These are phyloP conservation scores for Macrotus californicus DNA, from an alignment of 2,113 vertebrate genomes.

Conservation along the genomic window DNA sequence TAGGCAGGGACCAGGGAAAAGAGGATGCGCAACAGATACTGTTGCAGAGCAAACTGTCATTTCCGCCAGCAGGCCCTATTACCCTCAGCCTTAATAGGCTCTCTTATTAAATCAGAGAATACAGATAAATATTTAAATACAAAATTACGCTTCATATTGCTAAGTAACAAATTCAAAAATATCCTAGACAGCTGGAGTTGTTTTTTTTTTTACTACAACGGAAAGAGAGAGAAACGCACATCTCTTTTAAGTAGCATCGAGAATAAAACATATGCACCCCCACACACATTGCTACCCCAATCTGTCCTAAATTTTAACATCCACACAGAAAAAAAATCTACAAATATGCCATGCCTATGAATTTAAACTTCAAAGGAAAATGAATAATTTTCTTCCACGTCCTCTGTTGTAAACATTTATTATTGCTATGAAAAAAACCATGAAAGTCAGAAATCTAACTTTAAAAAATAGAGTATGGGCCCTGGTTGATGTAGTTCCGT, in stretches of 20 bases:
- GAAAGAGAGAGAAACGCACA: neutral
- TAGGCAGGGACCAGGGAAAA: neutral
- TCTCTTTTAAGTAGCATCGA: neutral
- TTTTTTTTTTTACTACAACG: neutral
- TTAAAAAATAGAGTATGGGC: neutral
- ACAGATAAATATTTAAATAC: slow-evolving; percentile 50
- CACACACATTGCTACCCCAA: neutral
- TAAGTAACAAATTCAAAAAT: slow-evolving; percentile 57
- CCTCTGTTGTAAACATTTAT: slow-evolving; percentile 2
- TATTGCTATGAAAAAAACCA: slow-evolving; percentile 1
- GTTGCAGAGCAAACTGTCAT: neutral
- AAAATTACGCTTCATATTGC: slow-evolving; percentile 47
- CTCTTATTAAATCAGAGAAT: slow-evolving; percentile 51
- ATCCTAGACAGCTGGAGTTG: neutral
- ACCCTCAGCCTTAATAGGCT: neutral
- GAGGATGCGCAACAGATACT: neutral
- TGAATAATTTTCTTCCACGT: neutral
- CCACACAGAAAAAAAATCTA: neutral
- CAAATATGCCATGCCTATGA: neutral
- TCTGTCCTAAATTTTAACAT: neutral
- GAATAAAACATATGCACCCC: neutral
- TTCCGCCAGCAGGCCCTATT: slow-evolving; percentile 36
- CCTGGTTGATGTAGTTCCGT: too few species aligned
- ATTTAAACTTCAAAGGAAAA: slow-evolving; percentile 27
- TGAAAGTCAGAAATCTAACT: neutral